phyloP scores from a whole-genome alignment of 1,140 invertebrate species.

The Leptinotarsa lineolata region DNA sequence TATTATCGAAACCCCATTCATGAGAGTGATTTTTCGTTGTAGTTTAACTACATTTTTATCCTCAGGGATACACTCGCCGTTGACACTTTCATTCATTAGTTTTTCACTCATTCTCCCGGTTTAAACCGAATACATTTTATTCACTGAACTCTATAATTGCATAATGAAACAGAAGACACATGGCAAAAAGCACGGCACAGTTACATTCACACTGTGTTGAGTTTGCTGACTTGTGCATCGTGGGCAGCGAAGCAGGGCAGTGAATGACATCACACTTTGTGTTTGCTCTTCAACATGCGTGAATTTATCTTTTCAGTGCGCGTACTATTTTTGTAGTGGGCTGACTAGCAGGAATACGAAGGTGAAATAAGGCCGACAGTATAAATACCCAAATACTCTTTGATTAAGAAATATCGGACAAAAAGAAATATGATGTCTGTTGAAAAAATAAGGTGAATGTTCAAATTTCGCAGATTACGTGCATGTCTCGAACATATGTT shows the following conservation, averaged over 20 bases:
- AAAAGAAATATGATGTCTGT: no score
- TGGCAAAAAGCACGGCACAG: neutral
- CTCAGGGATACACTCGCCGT: neutral
- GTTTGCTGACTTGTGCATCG: neutral
- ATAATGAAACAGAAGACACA: slow-evolving; percentile 13
- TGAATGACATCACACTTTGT: neutral
- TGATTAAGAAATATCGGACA: no score
- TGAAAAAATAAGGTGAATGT: no score
- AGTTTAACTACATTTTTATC: slow-evolving; percentile 65
- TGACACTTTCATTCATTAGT: neutral
- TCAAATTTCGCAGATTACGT: no score
- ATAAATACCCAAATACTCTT: no score
- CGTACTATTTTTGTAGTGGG: neutral
- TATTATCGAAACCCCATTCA: slow-evolving; percentile 86
- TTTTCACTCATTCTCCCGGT: neutral
- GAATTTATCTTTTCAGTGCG: neutral
- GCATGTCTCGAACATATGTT: no score
- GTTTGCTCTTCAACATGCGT: neutral
- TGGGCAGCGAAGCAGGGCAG: no score
- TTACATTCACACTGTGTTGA: neutral
- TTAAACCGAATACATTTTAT: neutral
- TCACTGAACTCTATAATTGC: neutral
- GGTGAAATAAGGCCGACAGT: no score
- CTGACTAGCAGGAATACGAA: no score
- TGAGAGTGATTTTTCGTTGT: slow-evolving; percentile 80